Evolutionary conservation across 1,140 invertebrate species (phyloP), one percentile per base, ranked within the genome.

Genomic region (Heliothis subflexa): DNA sequence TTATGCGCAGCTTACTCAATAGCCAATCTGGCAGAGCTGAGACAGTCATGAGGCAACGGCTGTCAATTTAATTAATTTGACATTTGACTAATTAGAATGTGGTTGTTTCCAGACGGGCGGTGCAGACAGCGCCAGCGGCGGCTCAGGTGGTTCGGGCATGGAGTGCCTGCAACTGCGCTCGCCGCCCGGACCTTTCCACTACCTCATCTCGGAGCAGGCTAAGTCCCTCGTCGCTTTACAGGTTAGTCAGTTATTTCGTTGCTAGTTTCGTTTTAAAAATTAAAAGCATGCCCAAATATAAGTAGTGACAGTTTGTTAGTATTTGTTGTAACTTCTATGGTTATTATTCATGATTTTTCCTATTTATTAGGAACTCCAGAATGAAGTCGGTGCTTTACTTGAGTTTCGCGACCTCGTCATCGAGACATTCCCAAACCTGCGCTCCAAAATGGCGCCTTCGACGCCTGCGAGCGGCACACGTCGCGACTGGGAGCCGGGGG

Each of bases 381-480:
- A 98, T 97, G 97, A 98, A 95, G 97, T 98, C 94, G 97, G 97
- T 62, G 97, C 97, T 79, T 93, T 98, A 78, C 96, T 98, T 92
- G 97, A 98, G 94, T 98, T 98, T 92, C 97, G 97, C 94, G 97
- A 98, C 94, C 96, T 98, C 95, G 97, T 98, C 95, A 97, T 98
- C 96, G 97, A 98, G 96, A 97, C 97, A 81, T 98, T 98, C 95
- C 98, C 98, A 82, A 97, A 98, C 95, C 96, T 98, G 87, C 96
- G 97, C 88, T 96, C 96, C 86, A 98, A 98, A 95, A 96, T 98
- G 96, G 88, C 91, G 78, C 91, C 90, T 78, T 94, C 94, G 82
- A 91, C 93, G 76, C 90, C 93, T 66, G 89, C 90, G 82, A 85
- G 93, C 80, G 95, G 93, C 83, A 83, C 93, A 72, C 88, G 93